Base-by-base conservation (phyloP, 2,888 invertebrate genomes). In the Physocephala rufipes region DNA sequence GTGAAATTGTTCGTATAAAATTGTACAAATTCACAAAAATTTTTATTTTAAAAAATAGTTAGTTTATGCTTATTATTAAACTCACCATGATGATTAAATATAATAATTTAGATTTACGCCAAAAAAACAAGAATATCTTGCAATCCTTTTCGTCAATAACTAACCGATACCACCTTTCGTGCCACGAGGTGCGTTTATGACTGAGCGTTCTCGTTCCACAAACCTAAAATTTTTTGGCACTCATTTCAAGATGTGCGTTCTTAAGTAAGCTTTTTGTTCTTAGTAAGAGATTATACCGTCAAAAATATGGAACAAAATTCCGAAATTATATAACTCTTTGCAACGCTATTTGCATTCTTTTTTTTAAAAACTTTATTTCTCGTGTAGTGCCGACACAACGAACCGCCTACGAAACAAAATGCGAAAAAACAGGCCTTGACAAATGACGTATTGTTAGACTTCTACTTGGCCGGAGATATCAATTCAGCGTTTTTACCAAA, bases 11-110 rank as follows among this genome's bases (percentile, higher is more conserved):
- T 55, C 3, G 4, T 51, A 21, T 51, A 36, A 4, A 36, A 7
- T 36, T 36, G 9, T 9, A 36, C 36, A 36, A n/a, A 26, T 24
- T 26, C 28, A 26, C 15, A 1, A 55, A 26, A 1, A n/a, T 55
- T 55, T 55, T 55, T 55, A 3, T 45, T 47, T 43, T 36, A 13
- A 24, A 16, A n/a, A n/a, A n/a, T n/a, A n/a, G n/a, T 19, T 45
- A 19, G 9, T 64, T 64, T 49, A 2, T n/a, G 1, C 15, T n/a
- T 49, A 43, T 30, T 64, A 36, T n/a, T 30, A 28, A 24, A 63
- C 63, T 63, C 63, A 63, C 63, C 63, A 63, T 63, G 47, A 45
- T 63, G 19, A 63, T 63, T 16, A 24, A 47, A 26, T 47, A 26
- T 24, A 63, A 5, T 49, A 47, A 63, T 16, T 62, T 47, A 21